Conservation (phyloP, 2,113 vertebrate genomes). For the Poeciliopsis retropinna region DNA sequence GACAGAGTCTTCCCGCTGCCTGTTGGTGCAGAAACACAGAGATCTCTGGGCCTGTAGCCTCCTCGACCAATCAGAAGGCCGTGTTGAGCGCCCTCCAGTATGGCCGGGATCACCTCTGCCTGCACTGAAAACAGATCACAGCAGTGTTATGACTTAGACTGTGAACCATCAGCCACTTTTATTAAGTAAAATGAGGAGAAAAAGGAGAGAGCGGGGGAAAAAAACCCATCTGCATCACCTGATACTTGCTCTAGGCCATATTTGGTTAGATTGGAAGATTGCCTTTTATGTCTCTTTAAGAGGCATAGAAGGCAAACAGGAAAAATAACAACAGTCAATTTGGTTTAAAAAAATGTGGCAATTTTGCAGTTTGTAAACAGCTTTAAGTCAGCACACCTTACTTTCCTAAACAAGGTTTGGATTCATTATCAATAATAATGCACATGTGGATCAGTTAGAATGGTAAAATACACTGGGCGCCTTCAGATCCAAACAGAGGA, state of each 20-base stretch:
- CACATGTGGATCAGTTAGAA: conserved; percentile 6
- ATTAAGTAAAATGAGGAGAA: no score
- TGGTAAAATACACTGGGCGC: background rate
- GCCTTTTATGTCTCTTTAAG: no score
- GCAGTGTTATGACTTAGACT: no score
- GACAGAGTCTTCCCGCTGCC: conserved; percentile 96
- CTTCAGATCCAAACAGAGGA: background rate
- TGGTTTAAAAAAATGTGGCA: conserved; percentile 37
- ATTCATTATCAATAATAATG: background rate
- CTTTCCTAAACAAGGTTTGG: conserved; percentile 9
- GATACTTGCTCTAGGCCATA: no score
- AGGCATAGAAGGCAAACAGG: conserved; percentile 35
- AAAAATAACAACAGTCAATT: conserved; percentile 24
- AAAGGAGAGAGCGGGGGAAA: no score
- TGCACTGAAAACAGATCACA: conserved; percentile 81
- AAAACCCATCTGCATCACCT: no score
- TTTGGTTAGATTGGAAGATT: no score
- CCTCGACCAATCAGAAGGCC: conserved; percentile 86
- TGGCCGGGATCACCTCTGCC: conserved; percentile 89
- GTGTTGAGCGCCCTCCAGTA: conserved; percentile 80
- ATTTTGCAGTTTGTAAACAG: conserved; percentile 3
- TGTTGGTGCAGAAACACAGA: conserved; percentile 95
- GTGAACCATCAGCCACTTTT: no score
- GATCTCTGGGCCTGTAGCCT: conserved; percentile 87
- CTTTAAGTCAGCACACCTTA: background rate